Conservation (phyloP, 1,140 invertebrate genomes). For the Euglossa dilemma region DNA sequence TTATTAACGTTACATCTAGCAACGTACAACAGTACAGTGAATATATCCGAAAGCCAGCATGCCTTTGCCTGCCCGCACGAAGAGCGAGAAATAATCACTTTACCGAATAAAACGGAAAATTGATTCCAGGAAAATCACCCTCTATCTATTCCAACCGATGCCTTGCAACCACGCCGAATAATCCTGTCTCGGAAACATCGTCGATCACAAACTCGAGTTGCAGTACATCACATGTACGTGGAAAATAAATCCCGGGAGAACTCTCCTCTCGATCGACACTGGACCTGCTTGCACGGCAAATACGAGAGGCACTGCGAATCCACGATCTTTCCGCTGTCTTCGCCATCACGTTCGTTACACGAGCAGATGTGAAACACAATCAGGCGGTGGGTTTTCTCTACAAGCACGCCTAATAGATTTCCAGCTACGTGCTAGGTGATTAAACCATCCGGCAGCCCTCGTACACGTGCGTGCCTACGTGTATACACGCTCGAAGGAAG, state of each 20-base stretch:
- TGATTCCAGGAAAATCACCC: too few relatives aligned
- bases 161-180: background rate
- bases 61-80: too few relatives aligned
- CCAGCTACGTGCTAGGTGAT: background rate
- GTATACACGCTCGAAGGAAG: background rate
- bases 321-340: background rate
- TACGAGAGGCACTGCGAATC: too few relatives aligned
- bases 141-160: background rate
- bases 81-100: too few relatives aligned
- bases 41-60: too few relatives aligned
- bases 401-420: conserved; percentile 3
- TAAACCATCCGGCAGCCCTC: background rate
- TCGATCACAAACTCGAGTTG: too few relatives aligned
- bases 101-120: too few relatives aligned
- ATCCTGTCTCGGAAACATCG: too few relatives aligned
- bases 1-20: background rate
- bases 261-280: background rate
- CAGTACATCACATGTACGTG: too few relatives aligned
- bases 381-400: background rate
- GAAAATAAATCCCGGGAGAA: background rate
- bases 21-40: too few relatives aligned
- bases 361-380: background rate
- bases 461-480: background rate
- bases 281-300: too few relatives aligned
- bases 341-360: background rate